phyloP scores from a whole-genome alignment of 2,113 vertebrate genomes.

The Antennarius striatus region DNA sequence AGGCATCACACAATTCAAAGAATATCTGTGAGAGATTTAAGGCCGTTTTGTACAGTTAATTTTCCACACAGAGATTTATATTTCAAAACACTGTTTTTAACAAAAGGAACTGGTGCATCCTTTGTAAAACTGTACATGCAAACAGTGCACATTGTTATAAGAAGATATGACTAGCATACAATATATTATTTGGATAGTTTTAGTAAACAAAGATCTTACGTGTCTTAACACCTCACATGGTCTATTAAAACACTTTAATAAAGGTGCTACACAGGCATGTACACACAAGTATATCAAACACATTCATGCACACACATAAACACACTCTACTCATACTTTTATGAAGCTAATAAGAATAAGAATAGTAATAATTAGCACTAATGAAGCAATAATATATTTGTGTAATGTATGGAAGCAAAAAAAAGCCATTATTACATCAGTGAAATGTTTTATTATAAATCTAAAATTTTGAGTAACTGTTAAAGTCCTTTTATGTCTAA shows the following conservation, averaged over 20 bases:
- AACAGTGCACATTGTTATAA: slow-evolving; percentile 84
- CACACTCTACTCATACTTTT: slow-evolving; percentile 5
- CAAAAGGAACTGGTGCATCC: slow-evolving; percentile 87
- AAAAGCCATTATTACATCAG: neutral
- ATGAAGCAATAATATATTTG: neutral
- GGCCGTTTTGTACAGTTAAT: slow-evolving; percentile 93
- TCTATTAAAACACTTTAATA: slow-evolving; percentile 70
- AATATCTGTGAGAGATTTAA: slow-evolving; percentile 94
- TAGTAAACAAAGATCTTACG: slow-evolving; percentile 85
- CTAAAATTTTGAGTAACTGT: too few relatives aligned
- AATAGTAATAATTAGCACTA: neutral
- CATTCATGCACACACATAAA: slow-evolving; percentile 17
- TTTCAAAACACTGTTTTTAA: slow-evolving; percentile 86
- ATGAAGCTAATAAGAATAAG: neutral
- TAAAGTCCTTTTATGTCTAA: too few relatives aligned
- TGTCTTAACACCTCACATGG: slow-evolving; percentile 82
- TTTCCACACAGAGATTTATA: slow-evolving; percentile 66
- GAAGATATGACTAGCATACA: slow-evolving; percentile 86
- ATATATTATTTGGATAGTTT: slow-evolving; percentile 84
- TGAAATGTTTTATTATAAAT: neutral
- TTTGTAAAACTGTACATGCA: slow-evolving; percentile 96
- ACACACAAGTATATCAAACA: slow-evolving; percentile 26
- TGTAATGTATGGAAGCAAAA: neutral
- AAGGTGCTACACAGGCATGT: slow-evolving; percentile 36
- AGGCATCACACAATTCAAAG: slow-evolving; percentile 94